These are phyloP conservation scores for Macaca mulatta DNA, from an alignment of 2,113 vertebrate species.

Conservation along the genomic window DNA sequence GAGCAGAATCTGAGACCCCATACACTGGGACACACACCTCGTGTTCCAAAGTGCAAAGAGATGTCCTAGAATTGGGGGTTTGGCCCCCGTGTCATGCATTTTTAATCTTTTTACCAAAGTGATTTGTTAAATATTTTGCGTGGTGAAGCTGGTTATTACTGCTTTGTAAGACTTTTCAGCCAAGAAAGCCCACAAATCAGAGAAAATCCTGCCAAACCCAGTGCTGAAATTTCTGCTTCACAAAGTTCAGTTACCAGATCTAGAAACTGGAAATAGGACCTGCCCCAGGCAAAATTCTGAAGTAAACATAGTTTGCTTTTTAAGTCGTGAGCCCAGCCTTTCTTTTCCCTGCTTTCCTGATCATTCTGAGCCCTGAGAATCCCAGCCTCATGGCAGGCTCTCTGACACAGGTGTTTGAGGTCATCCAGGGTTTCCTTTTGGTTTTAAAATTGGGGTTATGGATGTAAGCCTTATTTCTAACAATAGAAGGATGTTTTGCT, in stretches of 20 bases:
- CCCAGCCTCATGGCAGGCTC: neutral
- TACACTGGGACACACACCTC: neutral
- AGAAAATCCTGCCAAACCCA: constrained; percentile 48
- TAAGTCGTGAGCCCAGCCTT: neutral
- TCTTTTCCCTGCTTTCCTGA: neutral
- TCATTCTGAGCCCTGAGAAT: neutral
- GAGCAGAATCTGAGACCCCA: neutral
- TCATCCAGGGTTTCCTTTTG: neutral
- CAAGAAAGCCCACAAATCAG: constrained; percentile 19
- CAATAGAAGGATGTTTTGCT: neutral
- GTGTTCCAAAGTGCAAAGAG: neutral
- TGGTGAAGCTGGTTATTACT: neutral
- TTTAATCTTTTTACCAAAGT: neutral
- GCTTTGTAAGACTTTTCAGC: constrained; percentile 38
- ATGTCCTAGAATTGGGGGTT: neutral
- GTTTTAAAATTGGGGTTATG: neutral
- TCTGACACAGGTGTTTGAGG: neutral
- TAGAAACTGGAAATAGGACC: constrained; percentile 12
- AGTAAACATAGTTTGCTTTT: neutral
- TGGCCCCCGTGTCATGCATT: neutral
- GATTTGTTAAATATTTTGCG: neutral
- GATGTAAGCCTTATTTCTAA: neutral
- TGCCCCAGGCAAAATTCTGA: neutral
- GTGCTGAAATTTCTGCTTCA: constrained; percentile 34
- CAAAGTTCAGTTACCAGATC: neutral